Base-by-base conservation (phyloP, 2,113 vertebrate genomes). In the Accipiter cooperii region DNA sequence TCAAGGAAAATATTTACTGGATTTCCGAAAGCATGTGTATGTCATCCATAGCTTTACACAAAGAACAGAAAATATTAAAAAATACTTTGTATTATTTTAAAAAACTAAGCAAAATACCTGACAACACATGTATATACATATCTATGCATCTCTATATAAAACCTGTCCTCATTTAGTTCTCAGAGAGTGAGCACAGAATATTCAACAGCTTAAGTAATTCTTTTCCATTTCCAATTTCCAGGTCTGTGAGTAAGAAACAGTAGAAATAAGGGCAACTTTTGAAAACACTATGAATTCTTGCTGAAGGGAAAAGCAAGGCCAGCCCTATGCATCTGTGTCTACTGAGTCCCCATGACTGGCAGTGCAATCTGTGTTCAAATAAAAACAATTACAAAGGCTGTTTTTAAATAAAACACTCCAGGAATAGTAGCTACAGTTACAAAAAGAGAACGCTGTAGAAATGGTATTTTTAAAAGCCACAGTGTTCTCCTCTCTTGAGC, bases 1-100 rank as follows among this genome's bases (percentile, higher is more conserved):
- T 89, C 70, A 91, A 82, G n/a, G 25, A 94, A 96, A 83, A 28
- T 76, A 84, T 55, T 97, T 97, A 97, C 93, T 96, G 20, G 16
- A 70, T 77, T 94, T 94, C 38, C 33, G 26, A 74, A 86, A 88
- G 63, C 58, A 79, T 8, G 3, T 40, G 29, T 24, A 5, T 52
- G 17, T 80, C 34, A 86, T 86, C 25, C 49, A 65, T 4, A 87
- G 42, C 29, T 87, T 95, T 74, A 91, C 78, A 92, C 5, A 82
- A 69, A 81, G 16, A 88, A 83, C 66, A 93, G 44, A 63, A 65
- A 76, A 33, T 1, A 69, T 66, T 47, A 70, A 90, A 90, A 95
- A 95, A 28, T 60, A 66, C 19, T 75, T 68, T 2, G 4, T 25
- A 42, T 38, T 73, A n/a, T 63, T 90, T 46, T 0, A 31, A 69